phyloP scores from a whole-genome alignment of 2,113 vertebrate genomes.

The Periophthalmodon schlosseri region DNA sequence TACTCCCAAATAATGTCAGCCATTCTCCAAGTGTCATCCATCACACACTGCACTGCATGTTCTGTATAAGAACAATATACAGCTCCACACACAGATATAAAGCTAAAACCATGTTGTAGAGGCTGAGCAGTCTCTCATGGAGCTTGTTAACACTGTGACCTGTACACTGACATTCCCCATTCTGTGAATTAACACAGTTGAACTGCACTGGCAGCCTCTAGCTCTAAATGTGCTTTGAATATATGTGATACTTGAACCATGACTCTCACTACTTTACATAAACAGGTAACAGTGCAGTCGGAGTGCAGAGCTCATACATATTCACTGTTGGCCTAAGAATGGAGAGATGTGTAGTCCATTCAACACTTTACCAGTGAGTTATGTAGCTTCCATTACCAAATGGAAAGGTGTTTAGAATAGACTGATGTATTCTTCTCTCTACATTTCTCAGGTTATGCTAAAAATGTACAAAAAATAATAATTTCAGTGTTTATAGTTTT shows the following conservation, averaged over 20 bases:
- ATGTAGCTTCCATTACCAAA: neutral
- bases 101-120: neutral
- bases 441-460: too few species aligned
- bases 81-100: neutral
- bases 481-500: too few species aligned
- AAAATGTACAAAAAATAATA: too few species aligned
- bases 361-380: neutral
- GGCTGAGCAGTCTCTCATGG: neutral
- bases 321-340: slow-evolving; percentile 16
- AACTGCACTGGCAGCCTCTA: neutral
- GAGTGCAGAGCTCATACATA: slow-evolving; percentile 28
- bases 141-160: slow-evolving; percentile 1
- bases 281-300: slow-evolving; percentile 30
- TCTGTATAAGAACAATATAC: neutral
- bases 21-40: neutral
- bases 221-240: slow-evolving; percentile 28
- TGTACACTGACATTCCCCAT: neutral
- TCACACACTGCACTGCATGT: neutral
- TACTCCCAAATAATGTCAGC: neutral
- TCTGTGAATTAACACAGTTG: slow-evolving; percentile 9
- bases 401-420: neutral
- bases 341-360: slow-evolving; percentile 19
- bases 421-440: too few species aligned
- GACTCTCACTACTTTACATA: slow-evolving; percentile 40
- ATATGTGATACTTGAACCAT: slow-evolving; percentile 30